phyloP scores from a whole-genome alignment of 2,797 vertebrate genomes.

The Peromyscus eremicus region DNA sequence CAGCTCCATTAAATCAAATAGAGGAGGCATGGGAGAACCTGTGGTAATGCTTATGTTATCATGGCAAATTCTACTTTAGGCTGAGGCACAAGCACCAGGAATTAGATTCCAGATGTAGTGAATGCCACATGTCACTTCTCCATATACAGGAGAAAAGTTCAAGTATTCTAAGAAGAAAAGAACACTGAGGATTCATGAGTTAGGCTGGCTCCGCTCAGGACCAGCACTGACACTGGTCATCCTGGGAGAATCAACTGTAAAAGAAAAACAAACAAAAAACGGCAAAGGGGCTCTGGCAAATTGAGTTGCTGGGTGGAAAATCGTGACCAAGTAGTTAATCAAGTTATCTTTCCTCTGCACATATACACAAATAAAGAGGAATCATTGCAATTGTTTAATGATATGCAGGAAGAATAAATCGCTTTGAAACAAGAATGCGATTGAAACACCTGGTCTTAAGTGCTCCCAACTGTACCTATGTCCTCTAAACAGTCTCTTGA shows the following conservation, averaged over 20 bases:
- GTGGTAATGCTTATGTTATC: not conserved
- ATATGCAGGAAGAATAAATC: not conserved
- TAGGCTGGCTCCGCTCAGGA: not conserved
- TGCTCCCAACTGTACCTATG: not conserved
- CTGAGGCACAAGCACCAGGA: not conserved
- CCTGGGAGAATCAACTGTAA: not conserved
- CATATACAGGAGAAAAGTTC: not conserved
- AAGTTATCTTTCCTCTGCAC: not conserved
- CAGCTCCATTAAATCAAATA: not conserved
- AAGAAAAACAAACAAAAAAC: not conserved
- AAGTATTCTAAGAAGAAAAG: not conserved
- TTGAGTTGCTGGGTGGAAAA: not conserved
- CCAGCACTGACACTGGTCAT: not conserved
- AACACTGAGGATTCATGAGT: not conserved
- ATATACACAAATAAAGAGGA: rapidly evolving
- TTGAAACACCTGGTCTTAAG: not conserved
- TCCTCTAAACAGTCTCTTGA: not conserved
- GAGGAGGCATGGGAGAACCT: too few relatives aligned
- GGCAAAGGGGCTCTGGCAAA: not conserved
- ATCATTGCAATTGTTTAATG: not conserved
- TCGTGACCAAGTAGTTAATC: not conserved
- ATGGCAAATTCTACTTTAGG: not conserved
- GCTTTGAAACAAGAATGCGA: not conserved
- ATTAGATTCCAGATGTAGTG: not conserved
- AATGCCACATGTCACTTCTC: not conserved